phyloP scores from a whole-genome alignment of 2,797 vertebrate species.

The Anniella stebbinsi region DNA sequence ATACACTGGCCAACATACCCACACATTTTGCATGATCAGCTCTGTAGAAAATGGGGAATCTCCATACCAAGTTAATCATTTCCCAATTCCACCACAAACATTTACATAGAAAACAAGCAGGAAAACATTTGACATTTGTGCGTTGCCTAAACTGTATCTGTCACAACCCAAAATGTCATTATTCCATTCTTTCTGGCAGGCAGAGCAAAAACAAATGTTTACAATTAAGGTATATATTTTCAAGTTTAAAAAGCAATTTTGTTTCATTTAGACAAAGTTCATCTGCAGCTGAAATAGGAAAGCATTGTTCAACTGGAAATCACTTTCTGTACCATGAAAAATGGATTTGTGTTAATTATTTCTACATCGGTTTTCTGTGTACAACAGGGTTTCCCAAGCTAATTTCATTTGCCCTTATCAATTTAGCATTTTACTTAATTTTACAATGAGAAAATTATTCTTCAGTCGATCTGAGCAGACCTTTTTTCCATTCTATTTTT shows the following conservation, averaged over 20 bases:
- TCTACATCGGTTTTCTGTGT: slow-evolving; percentile 12
- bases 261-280: not conserved
- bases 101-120: not conserved
- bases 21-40: not conserved
- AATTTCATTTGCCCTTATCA: slow-evolving; percentile 33
- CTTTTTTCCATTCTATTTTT: slow-evolving; percentile 31
- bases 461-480: slow-evolving; percentile 32
- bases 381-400: slow-evolving; percentile 11
- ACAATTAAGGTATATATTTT: not conserved
- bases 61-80: not conserved
- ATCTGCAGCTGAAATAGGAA: not conserved
- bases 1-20: not conserved
- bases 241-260: not conserved
- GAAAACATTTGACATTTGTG: not conserved
- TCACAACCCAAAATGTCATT: not conserved
- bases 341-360: slow-evolving; percentile 23
- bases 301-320: not conserved
- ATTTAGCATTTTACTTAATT: slow-evolving; percentile 44
- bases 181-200: not conserved
- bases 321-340: not conserved
- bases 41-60: not conserved
- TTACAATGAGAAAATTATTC: slow-evolving; percentile 29
- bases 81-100: not conserved
- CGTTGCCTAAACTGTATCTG: not conserved
- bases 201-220: not conserved